phyloP scores from a whole-genome alignment of 2,888 invertebrate genomes.

The Eurois occulta region DNA sequence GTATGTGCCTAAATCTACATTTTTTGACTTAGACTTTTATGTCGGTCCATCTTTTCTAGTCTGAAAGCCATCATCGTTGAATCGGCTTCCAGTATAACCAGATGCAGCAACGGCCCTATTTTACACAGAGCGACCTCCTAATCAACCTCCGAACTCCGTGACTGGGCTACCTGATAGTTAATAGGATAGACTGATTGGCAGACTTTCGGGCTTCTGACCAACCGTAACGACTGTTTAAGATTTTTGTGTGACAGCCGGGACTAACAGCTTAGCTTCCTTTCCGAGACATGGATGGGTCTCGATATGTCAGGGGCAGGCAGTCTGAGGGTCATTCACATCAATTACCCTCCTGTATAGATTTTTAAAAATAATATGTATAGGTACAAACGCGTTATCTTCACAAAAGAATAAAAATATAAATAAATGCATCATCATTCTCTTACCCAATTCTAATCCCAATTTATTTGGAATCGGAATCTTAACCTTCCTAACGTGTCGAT shows the following conservation, averaged over 20 bases:
- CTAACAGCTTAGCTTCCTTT: neutral
- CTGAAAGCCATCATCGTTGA: neutral
- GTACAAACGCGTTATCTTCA: neutral
- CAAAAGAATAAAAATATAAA: neutral
- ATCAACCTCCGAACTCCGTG: neutral
- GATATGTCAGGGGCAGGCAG: neutral
- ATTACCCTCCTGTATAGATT: neutral
- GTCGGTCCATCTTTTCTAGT: neutral
- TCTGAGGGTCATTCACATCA: neutral
- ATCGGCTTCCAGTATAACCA: neutral
- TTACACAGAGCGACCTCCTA: neutral
- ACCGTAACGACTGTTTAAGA: neutral
- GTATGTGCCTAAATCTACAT: neutral
- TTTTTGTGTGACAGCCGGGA: neutral
- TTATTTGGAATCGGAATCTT: neutral
- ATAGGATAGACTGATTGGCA: neutral
- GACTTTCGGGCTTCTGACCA: neutral
- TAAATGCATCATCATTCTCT: neutral
- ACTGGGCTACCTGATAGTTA: neutral
- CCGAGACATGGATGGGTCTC: neutral
- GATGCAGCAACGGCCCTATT: neutral
- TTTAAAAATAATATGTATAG: neutral
- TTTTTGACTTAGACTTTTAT: neutral
- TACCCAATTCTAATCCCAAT: neutral
- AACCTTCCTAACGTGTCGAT: no score